Percentiles rank a stretch among this genome's conserved stretches.
These are phyloP conservation scores for Poecilia wingei DNA, from an alignment of 2,797 vertebrate genomes.

Conservation along the genomic window DNA sequence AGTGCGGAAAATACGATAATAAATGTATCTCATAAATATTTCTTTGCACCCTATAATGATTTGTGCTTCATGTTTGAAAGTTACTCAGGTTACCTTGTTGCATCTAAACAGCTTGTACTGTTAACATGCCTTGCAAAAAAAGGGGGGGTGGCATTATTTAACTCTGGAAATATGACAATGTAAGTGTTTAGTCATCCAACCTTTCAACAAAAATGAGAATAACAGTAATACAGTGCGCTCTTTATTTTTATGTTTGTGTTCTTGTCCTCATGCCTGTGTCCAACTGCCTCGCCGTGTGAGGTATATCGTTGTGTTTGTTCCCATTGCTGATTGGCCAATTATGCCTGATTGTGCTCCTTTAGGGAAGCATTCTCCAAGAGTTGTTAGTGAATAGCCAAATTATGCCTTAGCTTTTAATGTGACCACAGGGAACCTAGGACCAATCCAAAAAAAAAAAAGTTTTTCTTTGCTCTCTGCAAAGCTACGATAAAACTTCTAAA, in stretches of 20 bases:
- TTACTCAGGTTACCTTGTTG: background rate
- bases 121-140: background rate
- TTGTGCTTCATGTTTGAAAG: background rate
- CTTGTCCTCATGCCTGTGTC: constrained; percentile 39
- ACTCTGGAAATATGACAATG: background rate
- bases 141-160: background rate
- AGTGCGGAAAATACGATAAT: background rate
- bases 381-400: constrained; percentile 73
- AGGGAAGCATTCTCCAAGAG: constrained; percentile 68
- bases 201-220: constrained; percentile 19
- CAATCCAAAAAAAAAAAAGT: constrained; percentile 53
- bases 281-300: constrained; percentile 64
- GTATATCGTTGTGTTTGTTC: constrained; percentile 71
- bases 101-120: background rate
- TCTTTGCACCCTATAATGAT: background rate
- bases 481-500: constrained; percentile 61
- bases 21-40: background rate
- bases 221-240: constrained; percentile 11
- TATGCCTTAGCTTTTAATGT: constrained; percentile 73
- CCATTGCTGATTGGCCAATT: constrained; percentile 77
- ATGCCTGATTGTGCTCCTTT: constrained; percentile 78
- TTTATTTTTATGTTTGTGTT: constrained; percentile 44
- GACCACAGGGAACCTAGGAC: constrained; percentile 61
- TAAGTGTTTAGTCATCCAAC: constrained; percentile 3
- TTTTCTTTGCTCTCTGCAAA: constrained; percentile 55